Evolutionary conservation across 2,888 invertebrate species (phyloP).

Genomic region (Mimachlamys varia): DNA sequence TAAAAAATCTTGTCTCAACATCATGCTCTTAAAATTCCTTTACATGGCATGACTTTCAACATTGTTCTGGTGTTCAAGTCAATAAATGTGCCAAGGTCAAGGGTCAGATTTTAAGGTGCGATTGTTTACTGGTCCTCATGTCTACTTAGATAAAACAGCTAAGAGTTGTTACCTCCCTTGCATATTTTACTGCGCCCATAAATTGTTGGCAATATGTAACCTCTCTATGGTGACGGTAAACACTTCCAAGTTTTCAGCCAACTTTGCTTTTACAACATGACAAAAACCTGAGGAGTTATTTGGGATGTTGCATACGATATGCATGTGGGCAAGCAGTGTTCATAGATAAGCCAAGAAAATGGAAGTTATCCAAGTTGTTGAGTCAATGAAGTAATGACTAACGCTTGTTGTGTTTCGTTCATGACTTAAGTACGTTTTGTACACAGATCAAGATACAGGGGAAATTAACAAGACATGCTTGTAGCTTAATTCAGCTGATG

Average conservation of each 20-base stretch:
- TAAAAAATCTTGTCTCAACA: too few relatives aligned
- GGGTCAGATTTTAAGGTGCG: not conserved
- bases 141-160: not conserved
- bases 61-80: too few relatives aligned
- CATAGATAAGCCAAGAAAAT: not conserved
- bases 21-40: too few relatives aligned
- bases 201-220: not conserved
- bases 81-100: not conserved
- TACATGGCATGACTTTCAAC: too few relatives aligned
- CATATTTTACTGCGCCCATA: not conserved
- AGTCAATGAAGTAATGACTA: not conserved
- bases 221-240: not conserved
- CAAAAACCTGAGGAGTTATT: not conserved
- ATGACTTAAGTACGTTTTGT: too few relatives aligned
- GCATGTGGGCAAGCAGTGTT: not conserved
- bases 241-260: not conserved
- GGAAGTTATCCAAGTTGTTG: not conserved
- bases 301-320: not conserved
- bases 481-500: too few relatives aligned
- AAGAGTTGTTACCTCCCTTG: not conserved
- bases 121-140: not conserved
- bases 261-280: not conserved
- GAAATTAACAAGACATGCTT: too few relatives aligned
- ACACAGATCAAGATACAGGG: not conserved
- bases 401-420: too few relatives aligned